Conservation (phyloP, 2,113 vertebrate genomes). For the Panthera tigris region DNA sequence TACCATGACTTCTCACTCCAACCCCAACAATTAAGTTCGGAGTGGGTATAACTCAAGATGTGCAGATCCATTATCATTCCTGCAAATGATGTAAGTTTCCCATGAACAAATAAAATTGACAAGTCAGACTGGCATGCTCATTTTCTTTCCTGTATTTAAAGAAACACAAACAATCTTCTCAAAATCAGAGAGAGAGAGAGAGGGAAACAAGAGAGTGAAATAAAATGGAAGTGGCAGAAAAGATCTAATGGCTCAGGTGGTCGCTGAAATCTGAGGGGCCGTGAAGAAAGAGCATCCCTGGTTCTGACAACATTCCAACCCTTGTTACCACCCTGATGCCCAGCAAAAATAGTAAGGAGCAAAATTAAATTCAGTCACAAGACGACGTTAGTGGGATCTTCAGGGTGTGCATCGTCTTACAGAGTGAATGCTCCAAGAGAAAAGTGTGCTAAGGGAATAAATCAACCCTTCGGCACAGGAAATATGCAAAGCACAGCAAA, state of each 20-base stretch:
- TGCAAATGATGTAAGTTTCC: not conserved
- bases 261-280: not conserved
- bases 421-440: not conserved
- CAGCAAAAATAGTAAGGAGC: not conserved
- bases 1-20: not conserved
- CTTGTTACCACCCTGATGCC: not conserved
- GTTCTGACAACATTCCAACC: not conserved
- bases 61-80: not conserved
- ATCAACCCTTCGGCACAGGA: not conserved
- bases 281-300: not conserved
- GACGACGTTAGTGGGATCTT: not conserved
- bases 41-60: not conserved
- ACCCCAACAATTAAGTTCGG: not conserved
- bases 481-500: not conserved
- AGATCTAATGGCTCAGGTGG: not conserved
- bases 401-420: not conserved
- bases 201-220: not conserved
- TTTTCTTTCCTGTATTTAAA: not conserved
- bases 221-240: not conserved
- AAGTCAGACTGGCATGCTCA: not conserved
- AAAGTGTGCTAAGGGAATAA: not conserved
- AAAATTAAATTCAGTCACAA: not conserved
- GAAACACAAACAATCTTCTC: not conserved
- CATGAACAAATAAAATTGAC: not conserved
- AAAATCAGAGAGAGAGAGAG: not conserved